A percentile compares a stretch with the other conserved stretches of the same genome.
phyloP scores from a whole-genome alignment of 2,113 vertebrate species.

The Dasypus novemcinctus region DNA sequence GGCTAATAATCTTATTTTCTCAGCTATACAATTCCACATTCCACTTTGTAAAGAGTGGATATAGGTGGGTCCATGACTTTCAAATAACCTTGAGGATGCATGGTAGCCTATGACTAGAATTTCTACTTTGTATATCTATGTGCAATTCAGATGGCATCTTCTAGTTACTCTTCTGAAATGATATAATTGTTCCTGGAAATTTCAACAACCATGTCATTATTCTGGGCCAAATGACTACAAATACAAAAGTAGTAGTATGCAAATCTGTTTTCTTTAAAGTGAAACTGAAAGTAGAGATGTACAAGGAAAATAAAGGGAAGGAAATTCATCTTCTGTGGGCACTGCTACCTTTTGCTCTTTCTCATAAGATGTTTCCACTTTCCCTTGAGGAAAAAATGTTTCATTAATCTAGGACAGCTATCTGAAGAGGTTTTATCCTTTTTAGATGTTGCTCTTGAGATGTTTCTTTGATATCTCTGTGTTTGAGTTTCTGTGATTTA shows the following conservation, averaged over 20 bases:
- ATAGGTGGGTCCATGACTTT: neutral
- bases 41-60: neutral
- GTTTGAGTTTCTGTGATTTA: conserved; percentile 36
- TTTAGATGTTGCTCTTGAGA: conserved; percentile 52
- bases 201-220: neutral
- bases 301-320: neutral
- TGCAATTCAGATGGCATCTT: neutral
- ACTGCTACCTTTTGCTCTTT: neutral
- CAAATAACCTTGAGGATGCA: neutral
- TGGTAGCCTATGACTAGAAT: neutral
- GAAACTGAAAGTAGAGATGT: neutral
- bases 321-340: neutral
- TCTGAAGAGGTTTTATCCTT: conserved; percentile 3
- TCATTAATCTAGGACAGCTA: conserved; percentile 18
- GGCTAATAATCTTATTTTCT: neutral
- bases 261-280: neutral
- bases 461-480: conserved; percentile 35
- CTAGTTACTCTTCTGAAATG: neutral
- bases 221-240: neutral
- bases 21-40: neutral
- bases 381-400: neutral
- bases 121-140: neutral
- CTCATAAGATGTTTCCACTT: neutral
- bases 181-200: neutral
- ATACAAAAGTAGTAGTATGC: neutral